phyloP scores from a whole-genome alignment of 1,140 invertebrate genomes.

The Goniozus legneri region DNA sequence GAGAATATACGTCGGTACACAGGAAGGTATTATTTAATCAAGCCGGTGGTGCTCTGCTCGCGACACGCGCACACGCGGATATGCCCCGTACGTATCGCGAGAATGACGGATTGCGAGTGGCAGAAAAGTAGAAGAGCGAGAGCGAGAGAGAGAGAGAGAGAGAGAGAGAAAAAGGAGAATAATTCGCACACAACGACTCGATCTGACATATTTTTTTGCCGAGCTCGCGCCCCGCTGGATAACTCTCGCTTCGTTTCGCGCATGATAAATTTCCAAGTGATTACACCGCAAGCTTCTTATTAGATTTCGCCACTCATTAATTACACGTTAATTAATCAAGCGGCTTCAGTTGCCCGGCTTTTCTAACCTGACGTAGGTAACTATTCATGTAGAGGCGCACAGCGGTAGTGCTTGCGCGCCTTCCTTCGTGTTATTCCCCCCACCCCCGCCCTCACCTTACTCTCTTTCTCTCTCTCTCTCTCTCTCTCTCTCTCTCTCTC shows the following conservation, averaged over 20 bases:
- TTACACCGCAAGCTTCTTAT: conserved; percentile 36
- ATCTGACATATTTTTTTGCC: too few species aligned
- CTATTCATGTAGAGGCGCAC: conserved; percentile 30
- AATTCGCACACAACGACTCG: too few species aligned
- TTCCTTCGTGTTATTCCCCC: too few species aligned
- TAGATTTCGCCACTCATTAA: conserved; percentile 34
- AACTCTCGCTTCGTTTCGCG: conserved; percentile 24
- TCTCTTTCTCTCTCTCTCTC: conserved; percentile 1
- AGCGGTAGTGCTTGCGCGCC: conserved; percentile 12
- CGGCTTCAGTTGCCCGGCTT: conserved; percentile 28
- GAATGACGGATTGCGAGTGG: not conserved
- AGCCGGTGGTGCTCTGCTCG: not conserved
- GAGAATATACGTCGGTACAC: too few species aligned
- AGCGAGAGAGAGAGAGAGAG: too few species aligned
- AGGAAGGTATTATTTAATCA: too few species aligned
- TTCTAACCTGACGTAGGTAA: conserved; percentile 26
- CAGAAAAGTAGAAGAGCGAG: too few species aligned
- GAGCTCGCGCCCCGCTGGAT: conserved; percentile 11
- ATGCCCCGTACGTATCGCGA: not conserved
- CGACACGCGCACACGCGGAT: not conserved
- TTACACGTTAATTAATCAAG: conserved; percentile 36
- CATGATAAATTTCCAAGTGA: conserved; percentile 34
- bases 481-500: conserved; percentile 2
- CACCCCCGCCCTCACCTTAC: conserved; percentile 2
- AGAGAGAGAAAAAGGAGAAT: conserved; percentile 13